Conservation (phyloP, 2,113 vertebrate species). For the Circaetus cinerascens region DNA sequence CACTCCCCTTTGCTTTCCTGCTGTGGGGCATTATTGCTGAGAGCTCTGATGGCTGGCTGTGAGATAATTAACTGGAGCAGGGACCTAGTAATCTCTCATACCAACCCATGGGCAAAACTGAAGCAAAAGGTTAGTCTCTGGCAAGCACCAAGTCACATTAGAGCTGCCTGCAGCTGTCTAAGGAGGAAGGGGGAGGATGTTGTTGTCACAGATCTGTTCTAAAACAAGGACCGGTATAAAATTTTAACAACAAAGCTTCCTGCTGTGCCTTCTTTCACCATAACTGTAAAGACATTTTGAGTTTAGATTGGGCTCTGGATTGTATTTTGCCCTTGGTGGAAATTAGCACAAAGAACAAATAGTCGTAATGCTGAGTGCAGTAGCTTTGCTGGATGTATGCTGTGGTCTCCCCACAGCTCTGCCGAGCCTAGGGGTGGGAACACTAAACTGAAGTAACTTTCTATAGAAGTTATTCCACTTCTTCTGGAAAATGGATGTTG, state of each 20-base stretch:
- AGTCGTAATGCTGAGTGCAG: rapidly evolving
- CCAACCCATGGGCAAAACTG: not conserved
- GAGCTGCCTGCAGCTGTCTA: not conserved
- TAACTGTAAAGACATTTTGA: not conserved
- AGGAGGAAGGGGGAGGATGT: not conserved
- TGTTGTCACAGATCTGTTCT: not conserved
- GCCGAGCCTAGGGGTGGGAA: not conserved
- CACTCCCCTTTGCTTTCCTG: not conserved
- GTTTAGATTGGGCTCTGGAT: not conserved
- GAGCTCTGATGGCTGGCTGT: not conserved
- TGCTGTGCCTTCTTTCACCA: not conserved
- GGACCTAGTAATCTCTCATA: not conserved
- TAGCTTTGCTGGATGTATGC: not conserved
- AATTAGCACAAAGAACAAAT: not conserved
- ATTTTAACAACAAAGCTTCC: not conserved
- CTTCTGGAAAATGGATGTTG: not conserved
- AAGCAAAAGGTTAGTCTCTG: not conserved
- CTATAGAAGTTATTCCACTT: not conserved
- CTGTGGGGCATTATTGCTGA: not conserved
- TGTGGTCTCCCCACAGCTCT: not conserved
- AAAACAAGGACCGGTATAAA: not conserved
- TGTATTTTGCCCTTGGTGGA: slow-evolving; percentile 11
- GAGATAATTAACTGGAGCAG: not conserved
- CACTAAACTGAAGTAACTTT: not conserved
- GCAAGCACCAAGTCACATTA: not conserved